Evolutionary conservation across 2,888 invertebrate genomes (phyloP).

Genomic region (Hedya salicella): DNA sequence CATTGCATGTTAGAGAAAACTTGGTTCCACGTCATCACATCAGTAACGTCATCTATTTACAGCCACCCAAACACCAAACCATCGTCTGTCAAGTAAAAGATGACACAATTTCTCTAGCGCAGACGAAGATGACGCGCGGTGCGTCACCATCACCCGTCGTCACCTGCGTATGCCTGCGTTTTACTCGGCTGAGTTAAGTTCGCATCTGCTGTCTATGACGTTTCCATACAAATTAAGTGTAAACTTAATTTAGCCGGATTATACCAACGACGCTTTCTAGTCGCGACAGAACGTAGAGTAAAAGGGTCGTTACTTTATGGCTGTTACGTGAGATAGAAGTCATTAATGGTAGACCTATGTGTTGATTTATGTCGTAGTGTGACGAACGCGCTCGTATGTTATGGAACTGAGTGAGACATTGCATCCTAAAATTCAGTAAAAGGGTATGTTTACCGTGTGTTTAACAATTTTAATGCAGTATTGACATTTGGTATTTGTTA

Average conservation of each 20-base stretch:
- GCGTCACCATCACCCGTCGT: not conserved
- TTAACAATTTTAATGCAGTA: too few species aligned
- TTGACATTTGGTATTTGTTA: too few species aligned
- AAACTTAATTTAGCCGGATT: not conserved
- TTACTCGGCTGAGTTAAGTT: not conserved
- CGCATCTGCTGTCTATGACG: not conserved
- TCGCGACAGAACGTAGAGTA: not conserved
- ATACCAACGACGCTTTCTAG: not conserved
- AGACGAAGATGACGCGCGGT: not conserved
- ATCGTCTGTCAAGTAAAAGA: not conserved
- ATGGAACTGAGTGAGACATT: not conserved
- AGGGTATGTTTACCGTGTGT: too few species aligned
- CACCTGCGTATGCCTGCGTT: not conserved
- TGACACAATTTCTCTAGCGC: not conserved
- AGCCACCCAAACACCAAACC: not conserved
- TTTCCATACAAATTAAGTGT: not conserved
- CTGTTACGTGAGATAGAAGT: not conserved
- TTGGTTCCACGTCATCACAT: not conserved
- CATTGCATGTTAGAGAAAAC: too few species aligned
- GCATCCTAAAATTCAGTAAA: not conserved
- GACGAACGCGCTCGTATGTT: not conserved
- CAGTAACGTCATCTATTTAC: constrained; percentile 6
- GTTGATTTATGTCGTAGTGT: too few species aligned
- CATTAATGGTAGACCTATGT: not conserved
- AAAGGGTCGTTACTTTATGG: not conserved